Evolutionary conservation across 2,113 vertebrate genomes (phyloP), one percentile per base, ranked within the genome.

Genomic region (Notothenia rossii): DNA sequence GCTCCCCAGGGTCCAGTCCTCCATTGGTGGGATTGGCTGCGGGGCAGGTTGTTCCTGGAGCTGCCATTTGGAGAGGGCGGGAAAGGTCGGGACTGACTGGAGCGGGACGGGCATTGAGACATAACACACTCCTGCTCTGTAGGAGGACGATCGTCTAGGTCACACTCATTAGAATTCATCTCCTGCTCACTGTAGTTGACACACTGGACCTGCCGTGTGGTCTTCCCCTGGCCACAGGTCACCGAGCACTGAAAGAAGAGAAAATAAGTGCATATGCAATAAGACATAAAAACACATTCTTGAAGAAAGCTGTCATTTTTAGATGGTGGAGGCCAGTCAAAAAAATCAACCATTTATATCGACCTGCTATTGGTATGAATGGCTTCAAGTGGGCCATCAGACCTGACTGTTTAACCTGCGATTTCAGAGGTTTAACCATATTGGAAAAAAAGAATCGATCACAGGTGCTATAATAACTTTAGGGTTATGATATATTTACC

Each of bases 1-100:
- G 97, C 97, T 89, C 98, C 98, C 98, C 98, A 99, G 29, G 98
- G 98, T 22, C 98, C 98, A 2, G 96, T 98, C 81, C 98, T 95
- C 98, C 98, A 99, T 83, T 98, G 98, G 86, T 96, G 97, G 77
- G 96, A 96, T 0, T 96, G 96, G 0, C 90, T 94, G 2, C 88
- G 95, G 0, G 95, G 93, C 15, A 91, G 72, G 77, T 94, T 92
- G 81, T 94, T 96, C 46, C 93, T 95, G 77, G 86, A 86, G 67
- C 92, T 92, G 40, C 83, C 74, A 86, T 90, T 59, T 90, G 95
- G 83, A 88, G 95, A 90, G 92, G 95, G 89, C 79, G 91, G 86
- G 92, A 95, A 72, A 56, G 90, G 89, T 85, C 92, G 89, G 49
- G 95, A 87, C 64, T 96, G 94, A 6, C 93, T 95, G 90, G 90